phyloP scores from a whole-genome alignment of 1,140 invertebrate species.

The Diachasmimorpha longicaudata region DNA sequence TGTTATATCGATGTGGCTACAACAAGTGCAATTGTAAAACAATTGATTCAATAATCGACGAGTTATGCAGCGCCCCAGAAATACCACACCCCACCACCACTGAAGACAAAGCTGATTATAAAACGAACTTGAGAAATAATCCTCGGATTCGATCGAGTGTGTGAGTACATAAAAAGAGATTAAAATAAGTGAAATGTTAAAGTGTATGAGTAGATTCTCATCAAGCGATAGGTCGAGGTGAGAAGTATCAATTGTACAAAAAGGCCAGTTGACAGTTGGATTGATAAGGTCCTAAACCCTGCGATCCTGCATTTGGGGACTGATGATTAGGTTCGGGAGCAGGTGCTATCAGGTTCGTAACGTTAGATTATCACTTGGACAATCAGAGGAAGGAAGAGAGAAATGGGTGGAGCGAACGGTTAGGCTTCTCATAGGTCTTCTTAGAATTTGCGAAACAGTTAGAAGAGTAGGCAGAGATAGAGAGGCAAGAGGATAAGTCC shows the following conservation, averaged over 20 bases:
- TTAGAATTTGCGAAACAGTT: too few relatives aligned
- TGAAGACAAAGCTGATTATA: background rate
- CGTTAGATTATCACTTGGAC: background rate
- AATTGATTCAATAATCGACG: too few relatives aligned
- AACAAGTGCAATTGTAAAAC: too few relatives aligned
- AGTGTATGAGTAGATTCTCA: conserved; percentile 15
- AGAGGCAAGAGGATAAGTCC: background rate
- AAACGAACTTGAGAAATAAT: background rate
- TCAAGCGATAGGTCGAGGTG: conserved; percentile 29
- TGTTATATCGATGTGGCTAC: too few relatives aligned
- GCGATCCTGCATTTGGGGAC: too few relatives aligned
- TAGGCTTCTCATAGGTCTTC: too few relatives aligned
- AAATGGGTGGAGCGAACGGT: too few relatives aligned
- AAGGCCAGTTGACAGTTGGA: conserved; percentile 15
- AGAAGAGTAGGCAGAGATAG: too few relatives aligned
- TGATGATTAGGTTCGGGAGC: too few relatives aligned
- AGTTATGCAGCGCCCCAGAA: too few relatives aligned
- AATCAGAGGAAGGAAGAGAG: background rate
- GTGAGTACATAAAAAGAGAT: background rate
- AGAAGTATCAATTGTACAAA: conserved; percentile 9
- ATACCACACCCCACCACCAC: background rate
- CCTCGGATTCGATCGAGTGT: background rate
- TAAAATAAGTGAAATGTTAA: background rate
- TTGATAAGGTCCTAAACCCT: too few relatives aligned
- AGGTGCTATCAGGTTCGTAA: too few relatives aligned